Evolutionary conservation across 2,888 invertebrate species (phyloP).

Genomic region (Xestia sexstrigata): DNA sequence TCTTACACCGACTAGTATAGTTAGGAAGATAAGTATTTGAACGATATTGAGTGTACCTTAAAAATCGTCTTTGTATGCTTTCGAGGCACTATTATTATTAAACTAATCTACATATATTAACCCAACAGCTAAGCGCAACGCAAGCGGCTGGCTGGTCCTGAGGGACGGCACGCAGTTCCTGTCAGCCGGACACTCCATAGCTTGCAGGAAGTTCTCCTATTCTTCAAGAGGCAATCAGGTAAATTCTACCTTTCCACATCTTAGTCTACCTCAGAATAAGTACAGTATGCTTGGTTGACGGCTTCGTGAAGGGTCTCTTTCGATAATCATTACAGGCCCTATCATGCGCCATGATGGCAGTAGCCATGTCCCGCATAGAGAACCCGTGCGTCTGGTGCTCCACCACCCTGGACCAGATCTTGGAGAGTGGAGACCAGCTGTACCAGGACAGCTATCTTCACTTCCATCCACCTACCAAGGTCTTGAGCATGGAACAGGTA

Average conservation of each 20-base stretch:
- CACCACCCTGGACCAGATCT: constrained; percentile 88
- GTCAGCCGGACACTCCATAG: constrained; percentile 85
- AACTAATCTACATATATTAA: too few species aligned
- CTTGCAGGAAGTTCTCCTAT: constrained; percentile 83
- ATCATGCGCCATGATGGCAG: constrained; percentile 88
- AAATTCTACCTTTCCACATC: background rate
- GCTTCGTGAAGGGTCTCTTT: too few species aligned
- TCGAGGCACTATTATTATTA: too few species aligned
- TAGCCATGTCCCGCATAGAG: constrained; percentile 89
- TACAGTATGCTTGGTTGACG: too few species aligned
- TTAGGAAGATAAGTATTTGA: too few species aligned
- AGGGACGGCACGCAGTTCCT: constrained; percentile 84
- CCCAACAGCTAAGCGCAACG: constrained; percentile 80
- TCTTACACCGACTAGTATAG: too few species aligned
- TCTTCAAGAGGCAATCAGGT: constrained; percentile 88
- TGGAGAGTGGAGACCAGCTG: constrained; percentile 91
- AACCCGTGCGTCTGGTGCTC: constrained; percentile 90
- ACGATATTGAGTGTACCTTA: too few species aligned
- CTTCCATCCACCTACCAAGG: constrained; percentile 79
- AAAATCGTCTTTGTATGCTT: too few species aligned
- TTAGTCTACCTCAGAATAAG: too few species aligned
- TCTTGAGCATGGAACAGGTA: constrained; percentile 82
- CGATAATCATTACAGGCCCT: constrained; percentile 74
- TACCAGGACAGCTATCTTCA: constrained; percentile 91
- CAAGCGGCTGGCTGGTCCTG: constrained; percentile 85